phyloP scores from a whole-genome alignment of 1,140 invertebrate species.

The Vanessa tameamea region DNA sequence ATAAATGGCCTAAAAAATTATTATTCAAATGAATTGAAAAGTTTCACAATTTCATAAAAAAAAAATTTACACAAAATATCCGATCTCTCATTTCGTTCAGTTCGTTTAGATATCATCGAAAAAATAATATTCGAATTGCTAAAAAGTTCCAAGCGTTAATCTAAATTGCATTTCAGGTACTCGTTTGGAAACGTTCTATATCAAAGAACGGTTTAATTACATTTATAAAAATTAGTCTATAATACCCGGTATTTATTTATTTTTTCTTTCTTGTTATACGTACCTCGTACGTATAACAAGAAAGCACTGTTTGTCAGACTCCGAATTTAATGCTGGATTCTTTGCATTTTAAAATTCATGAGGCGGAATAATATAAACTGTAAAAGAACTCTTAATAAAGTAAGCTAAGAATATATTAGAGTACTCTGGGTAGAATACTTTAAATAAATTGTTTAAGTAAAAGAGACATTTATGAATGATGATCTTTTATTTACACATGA shows the following conservation, averaged over 20 bases:
- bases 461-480: neutral
- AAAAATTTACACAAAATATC: neutral
- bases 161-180: constrained; percentile 23
- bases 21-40: too few species aligned
- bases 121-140: constrained; percentile 20
- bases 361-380: constrained; percentile 16
- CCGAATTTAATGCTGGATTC: constrained; percentile 26
- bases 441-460: neutral
- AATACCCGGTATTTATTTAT: too few species aligned
- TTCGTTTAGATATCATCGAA: neutral
- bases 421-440: neutral
- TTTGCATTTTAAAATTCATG: constrained; percentile 16
- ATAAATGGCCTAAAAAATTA: too few species aligned
- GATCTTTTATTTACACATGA: too few species aligned
- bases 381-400: constrained; percentile 10
- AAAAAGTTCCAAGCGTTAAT: constrained; percentile 30
- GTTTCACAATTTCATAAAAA: too few species aligned
- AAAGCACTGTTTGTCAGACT: constrained; percentile 25
- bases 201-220: constrained; percentile 2
- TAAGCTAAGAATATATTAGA: neutral
- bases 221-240: constrained; percentile 10
- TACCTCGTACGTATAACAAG: constrained; percentile 18
- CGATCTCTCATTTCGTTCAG: neutral
- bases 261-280: neutral
- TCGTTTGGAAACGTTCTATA: constrained; percentile 17